Evolutionary conservation across 2,113 vertebrate species (phyloP).

Genomic region (Formicarius rufipectus): DNA sequence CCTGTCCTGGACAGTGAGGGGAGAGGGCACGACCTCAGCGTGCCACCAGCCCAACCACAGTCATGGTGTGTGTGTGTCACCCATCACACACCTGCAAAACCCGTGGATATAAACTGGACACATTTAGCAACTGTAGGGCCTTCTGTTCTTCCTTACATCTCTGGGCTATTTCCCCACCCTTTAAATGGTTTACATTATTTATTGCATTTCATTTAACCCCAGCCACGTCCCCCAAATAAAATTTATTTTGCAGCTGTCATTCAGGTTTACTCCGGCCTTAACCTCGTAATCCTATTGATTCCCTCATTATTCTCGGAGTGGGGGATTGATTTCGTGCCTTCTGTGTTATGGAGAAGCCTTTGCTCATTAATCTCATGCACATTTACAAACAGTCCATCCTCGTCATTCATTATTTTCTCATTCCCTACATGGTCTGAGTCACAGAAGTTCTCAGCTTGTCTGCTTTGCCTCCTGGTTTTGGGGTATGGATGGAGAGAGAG

Average conservation of each 20-base stretch:
- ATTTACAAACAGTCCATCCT: slow-evolving; percentile 7
- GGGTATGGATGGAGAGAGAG: not conserved
- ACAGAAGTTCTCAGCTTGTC: not conserved
- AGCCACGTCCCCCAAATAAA: slow-evolving; percentile 73
- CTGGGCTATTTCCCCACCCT: slow-evolving; percentile 35
- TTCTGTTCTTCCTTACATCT: slow-evolving; percentile 31
- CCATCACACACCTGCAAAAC: not conserved
- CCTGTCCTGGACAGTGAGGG: not conserved
- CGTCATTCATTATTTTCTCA: slow-evolving; percentile 46
- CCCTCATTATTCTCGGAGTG: slow-evolving; percentile 65
- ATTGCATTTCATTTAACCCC: slow-evolving; percentile 76
- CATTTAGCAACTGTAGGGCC: not conserved
- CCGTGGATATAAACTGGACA: not conserved
- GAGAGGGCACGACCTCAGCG: not conserved
- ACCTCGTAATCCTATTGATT: slow-evolving; percentile 77
- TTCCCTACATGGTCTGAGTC: not conserved
- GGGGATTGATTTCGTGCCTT: slow-evolving; percentile 52
- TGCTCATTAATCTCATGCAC: slow-evolving; percentile 52
- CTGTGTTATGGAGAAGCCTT: slow-evolving; percentile 47
- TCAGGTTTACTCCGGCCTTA: slow-evolving; percentile 74
- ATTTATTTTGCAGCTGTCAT: slow-evolving; percentile 79
- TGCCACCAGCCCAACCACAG: not conserved
- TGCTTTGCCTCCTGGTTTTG: not conserved
- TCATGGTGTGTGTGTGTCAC: not conserved
- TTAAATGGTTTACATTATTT: slow-evolving; percentile 70